Percentiles rank a stretch among this genome's conserved stretches.
These are phyloP conservation scores for Heliconius charithonia DNA, from an alignment of 2,888 invertebrate species.

Conservation along the genomic window DNA sequence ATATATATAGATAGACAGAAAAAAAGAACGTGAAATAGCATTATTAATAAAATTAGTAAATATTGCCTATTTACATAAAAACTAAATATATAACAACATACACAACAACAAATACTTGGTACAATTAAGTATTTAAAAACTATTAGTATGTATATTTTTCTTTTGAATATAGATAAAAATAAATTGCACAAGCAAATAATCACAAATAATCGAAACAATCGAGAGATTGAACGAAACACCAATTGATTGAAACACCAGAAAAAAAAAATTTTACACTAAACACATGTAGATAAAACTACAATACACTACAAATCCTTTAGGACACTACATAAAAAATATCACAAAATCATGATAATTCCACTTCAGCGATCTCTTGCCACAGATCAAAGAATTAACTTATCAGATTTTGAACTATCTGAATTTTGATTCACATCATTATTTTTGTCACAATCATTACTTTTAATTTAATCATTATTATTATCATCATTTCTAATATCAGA, in stretches of 20 bases:
- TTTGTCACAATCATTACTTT: neutral
- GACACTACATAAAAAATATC: slow-evolving; percentile 60
- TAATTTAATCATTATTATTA: neutral
- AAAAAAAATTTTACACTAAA: neutral
- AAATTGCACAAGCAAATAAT: too few relatives aligned
- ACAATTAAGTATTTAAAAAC: too few relatives aligned
- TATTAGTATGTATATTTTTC: too few relatives aligned
- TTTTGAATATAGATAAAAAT: too few relatives aligned
- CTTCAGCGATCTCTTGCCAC: slow-evolving; percentile 64
- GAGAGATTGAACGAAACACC: too few relatives aligned
- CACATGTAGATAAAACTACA: neutral
- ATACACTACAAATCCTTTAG: slow-evolving; percentile 48
- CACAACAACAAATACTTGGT: too few relatives aligned
- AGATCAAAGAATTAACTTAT: slow-evolving; percentile 57
- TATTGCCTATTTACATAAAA: too few relatives aligned
- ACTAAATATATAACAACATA: too few relatives aligned
- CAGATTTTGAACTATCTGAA: slow-evolving; percentile 45
- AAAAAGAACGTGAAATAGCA: too few relatives aligned
- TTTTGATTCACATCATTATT: neutral
- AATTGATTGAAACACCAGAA: neutral
- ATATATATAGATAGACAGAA: too few relatives aligned
- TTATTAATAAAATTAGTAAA: too few relatives aligned
- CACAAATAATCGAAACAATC: too few relatives aligned
- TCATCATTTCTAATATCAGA: neutral
- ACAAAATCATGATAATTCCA: slow-evolving; percentile 68